Evolutionary conservation across 2,113 vertebrate genomes (phyloP).

Genomic region (Bufo gargarizans): DNA sequence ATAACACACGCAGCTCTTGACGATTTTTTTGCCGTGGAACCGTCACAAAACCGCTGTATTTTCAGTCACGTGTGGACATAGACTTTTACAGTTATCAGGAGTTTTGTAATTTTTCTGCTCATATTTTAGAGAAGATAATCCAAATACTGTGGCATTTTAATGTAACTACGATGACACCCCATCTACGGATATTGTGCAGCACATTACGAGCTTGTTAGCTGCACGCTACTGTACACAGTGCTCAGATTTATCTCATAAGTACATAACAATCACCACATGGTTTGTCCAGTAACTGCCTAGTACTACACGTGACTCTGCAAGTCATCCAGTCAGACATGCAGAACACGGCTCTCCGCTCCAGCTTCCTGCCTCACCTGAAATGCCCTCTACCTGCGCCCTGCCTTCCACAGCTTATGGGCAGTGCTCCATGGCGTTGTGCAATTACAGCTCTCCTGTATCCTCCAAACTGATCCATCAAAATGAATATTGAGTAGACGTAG

Average conservation of each 20-base stretch:
- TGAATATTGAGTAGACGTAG: background rate
- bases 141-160: background rate
- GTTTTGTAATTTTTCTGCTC: no score
- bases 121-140: no score
- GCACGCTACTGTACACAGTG: conserved; percentile 25
- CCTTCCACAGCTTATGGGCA: conserved; percentile 3
- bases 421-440: conserved; percentile 28
- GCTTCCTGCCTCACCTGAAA: conserved; percentile 43
- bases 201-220: background rate
- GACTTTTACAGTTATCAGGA: no score
- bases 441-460: background rate
- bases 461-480: conserved; percentile 21
- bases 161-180: background rate
- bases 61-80: no score
- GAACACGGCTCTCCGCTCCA: background rate
- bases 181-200: background rate
- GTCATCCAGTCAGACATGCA: conserved; percentile 30
- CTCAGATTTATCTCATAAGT: background rate
- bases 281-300: conserved; percentile 3
- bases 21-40: no score
- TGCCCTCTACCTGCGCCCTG: conserved; percentile 39
- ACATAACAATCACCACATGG: conserved; percentile 47
- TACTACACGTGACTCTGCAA: conserved; percentile 39
- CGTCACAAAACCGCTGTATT: no score
- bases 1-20: no score